Percentiles rank a stretch among this genome's conserved stretches.
These are phyloP conservation scores for Micromussa lordhowensis DNA, from an alignment of 92 coral and sea anemone genomes.

Conservation along the genomic window DNA sequence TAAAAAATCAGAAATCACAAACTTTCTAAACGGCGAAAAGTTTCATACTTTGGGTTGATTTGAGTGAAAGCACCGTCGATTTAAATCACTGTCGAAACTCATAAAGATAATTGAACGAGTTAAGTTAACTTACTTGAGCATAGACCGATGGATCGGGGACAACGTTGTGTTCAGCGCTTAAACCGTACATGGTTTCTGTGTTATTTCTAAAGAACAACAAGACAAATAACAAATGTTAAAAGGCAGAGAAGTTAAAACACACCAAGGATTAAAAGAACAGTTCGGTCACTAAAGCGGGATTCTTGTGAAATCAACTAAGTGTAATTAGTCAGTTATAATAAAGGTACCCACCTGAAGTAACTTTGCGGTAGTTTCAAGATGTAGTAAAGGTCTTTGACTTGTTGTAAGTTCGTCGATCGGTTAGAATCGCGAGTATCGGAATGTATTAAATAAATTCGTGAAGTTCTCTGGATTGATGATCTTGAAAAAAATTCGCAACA, in stretches of 20 bases:
- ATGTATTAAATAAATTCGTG: slow-evolving; percentile 33
- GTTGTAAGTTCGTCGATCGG: slow-evolving; percentile 3
- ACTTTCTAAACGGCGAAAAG: not conserved
- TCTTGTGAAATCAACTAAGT: not conserved
- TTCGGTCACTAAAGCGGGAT: not conserved
- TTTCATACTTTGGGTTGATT: not conserved
- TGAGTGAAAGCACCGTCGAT: not conserved
- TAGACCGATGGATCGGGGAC: slow-evolving; percentile 97
- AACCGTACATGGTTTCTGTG: slow-evolving; percentile 74
- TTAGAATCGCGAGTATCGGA: slow-evolving; percentile 41
- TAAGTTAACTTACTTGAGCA: slow-evolving; percentile 81
- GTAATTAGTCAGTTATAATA: not conserved
- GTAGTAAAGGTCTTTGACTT: not conserved
- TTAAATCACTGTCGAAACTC: not conserved
- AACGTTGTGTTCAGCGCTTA: slow-evolving; percentile 83
- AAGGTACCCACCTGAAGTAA: slow-evolving; percentile 16
- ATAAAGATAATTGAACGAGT: not conserved
- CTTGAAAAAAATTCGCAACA: slow-evolving; percentile 2
- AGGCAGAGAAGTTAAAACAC: not conserved
- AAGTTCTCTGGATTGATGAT: slow-evolving; percentile 9
- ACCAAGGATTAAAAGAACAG: not conserved
- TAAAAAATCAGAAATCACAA: slow-evolving; percentile 27
- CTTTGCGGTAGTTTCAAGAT: slow-evolving; percentile 7
- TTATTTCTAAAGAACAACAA: slow-evolving; percentile 1
- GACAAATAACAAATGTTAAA: slow-evolving; percentile 6